These are phyloP conservation scores for Chrysopilus asiliformis DNA, from an alignment of 2,888 invertebrate genomes.

Conservation along the genomic window DNA sequence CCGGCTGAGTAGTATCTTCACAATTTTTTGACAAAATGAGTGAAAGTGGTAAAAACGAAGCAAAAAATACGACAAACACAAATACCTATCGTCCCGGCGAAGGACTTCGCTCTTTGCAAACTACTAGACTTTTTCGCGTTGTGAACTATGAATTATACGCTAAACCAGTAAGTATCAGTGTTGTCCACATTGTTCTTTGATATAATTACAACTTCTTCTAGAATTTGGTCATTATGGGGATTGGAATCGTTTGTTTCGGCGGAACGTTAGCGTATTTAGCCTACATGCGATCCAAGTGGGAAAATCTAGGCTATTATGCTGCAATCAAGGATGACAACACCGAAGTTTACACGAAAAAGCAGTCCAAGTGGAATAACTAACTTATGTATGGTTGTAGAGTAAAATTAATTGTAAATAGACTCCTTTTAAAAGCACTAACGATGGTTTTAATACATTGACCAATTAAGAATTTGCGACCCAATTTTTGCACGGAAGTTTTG, in stretches of 20 bases:
- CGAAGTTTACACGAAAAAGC: conserved; percentile 58
- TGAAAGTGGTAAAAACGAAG: no score
- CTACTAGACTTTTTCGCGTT: conserved; percentile 62
- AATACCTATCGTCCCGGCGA: conserved; percentile 48
- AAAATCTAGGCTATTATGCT: conserved; percentile 64
- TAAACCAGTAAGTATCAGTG: conserved; percentile 61
- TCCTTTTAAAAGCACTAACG: no score
- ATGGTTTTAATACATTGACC: no score
- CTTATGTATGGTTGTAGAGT: no score
- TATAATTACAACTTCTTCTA: no score
- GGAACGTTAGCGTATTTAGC: conserved; percentile 66
- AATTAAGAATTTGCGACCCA: no score
- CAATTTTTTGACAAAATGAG: no score
- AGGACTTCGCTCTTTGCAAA: conserved; percentile 58
- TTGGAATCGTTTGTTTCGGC: conserved; percentile 63
- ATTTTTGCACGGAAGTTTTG: no score
- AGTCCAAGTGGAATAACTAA: conserved; percentile 70
- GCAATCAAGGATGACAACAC: conserved; percentile 66
- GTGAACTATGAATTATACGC: conserved; percentile 83
- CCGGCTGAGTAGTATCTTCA: no score
- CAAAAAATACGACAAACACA: no score
- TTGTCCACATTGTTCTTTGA: neutral
- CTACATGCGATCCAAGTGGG: conserved; percentile 73
- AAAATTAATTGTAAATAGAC: no score
- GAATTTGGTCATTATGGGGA: conserved; percentile 75